Percentiles rank a stretch among this genome's conserved stretches.
Conservation (phyloP, 1,140 invertebrate species). For the Diabrotica virgifera region DNA sequence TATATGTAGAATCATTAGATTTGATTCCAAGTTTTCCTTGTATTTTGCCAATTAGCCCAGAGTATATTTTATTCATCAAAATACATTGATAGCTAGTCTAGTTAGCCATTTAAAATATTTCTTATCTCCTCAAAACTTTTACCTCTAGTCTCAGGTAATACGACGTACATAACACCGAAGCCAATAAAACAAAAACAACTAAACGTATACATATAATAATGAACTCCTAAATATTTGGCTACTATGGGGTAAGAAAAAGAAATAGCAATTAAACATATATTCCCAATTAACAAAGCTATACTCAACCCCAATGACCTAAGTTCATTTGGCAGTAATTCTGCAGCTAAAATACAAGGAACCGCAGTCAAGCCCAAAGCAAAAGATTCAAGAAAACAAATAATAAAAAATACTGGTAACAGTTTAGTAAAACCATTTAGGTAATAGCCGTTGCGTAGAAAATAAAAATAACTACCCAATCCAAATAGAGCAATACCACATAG, state of each 20-base stretch:
- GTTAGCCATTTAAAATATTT: slow-evolving; percentile 42
- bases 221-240: slow-evolving; percentile 4
- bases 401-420: slow-evolving; percentile 63
- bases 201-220: slow-evolving; percentile 6
- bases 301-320: slow-evolving; percentile 73
- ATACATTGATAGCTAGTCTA: too few relatives aligned
- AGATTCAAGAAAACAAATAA: slow-evolving; percentile 64
- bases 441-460: slow-evolving; percentile 50
- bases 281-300: slow-evolving; percentile 50
- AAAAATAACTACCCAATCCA: slow-evolving; percentile 63
- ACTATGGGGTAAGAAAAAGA: slow-evolving; percentile 1
- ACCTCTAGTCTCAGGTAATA: slow-evolving; percentile 12
- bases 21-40: too few relatives aligned
- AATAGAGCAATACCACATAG: slow-evolving; percentile 55
- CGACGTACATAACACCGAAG: neutral
- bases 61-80: too few relatives aligned
- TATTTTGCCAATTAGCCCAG: too few relatives aligned
- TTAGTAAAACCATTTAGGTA: slow-evolving; percentile 51
- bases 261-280: neutral
- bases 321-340: slow-evolving; percentile 75
- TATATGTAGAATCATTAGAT: too few relatives aligned
- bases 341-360: slow-evolving; percentile 80
- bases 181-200: neutral
- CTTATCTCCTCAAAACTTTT: slow-evolving; percentile 2
- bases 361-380: slow-evolving; percentile 77